These are phyloP conservation scores for Ophioninae sp. DNA, from an alignment of 2,888 invertebrate species.

Conservation along the genomic window DNA sequence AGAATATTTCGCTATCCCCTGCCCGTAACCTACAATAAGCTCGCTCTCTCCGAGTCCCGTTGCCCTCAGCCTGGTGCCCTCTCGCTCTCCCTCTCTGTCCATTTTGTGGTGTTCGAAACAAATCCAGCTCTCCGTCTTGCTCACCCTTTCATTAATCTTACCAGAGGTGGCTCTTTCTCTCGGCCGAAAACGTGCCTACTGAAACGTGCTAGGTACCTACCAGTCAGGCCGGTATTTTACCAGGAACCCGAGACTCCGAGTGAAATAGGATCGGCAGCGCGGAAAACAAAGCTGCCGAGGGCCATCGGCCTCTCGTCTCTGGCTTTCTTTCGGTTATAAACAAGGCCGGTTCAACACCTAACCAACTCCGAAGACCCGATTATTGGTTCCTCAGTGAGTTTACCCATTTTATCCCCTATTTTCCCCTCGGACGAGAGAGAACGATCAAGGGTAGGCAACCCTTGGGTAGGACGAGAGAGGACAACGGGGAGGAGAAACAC, in stretches of 20 bases:
- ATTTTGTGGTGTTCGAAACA: constrained; percentile 54
- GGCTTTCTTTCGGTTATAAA: constrained; percentile 63
- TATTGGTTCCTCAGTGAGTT: too few species aligned
- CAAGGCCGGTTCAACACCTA: neutral
- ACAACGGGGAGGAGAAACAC: too few species aligned
- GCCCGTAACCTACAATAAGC: constrained; percentile 60
- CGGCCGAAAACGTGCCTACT: constrained; percentile 26
- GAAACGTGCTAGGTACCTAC: constrained; percentile 15
- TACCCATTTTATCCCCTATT: too few species aligned
- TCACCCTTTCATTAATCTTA: constrained; percentile 24
- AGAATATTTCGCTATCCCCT: constrained; percentile 57
- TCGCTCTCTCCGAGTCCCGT: constrained; percentile 17
- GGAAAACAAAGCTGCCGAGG: constrained; percentile 50
- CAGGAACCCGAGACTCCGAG: neutral
- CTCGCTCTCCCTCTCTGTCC: constrained; percentile 47
- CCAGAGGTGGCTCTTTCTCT: constrained; percentile 9
- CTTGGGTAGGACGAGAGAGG: too few species aligned
- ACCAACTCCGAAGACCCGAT: too few species aligned
- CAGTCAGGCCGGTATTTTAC: neutral
- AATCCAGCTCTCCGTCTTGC: constrained; percentile 9
- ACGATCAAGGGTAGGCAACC: too few species aligned
- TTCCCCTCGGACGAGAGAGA: too few species aligned
- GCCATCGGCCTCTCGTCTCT: constrained; percentile 63
- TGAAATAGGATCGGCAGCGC: constrained; percentile 39
- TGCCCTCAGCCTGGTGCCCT: neutral